Conservation (phyloP, 2,797 vertebrate genomes). For the Sebastolobus alascanus region DNA sequence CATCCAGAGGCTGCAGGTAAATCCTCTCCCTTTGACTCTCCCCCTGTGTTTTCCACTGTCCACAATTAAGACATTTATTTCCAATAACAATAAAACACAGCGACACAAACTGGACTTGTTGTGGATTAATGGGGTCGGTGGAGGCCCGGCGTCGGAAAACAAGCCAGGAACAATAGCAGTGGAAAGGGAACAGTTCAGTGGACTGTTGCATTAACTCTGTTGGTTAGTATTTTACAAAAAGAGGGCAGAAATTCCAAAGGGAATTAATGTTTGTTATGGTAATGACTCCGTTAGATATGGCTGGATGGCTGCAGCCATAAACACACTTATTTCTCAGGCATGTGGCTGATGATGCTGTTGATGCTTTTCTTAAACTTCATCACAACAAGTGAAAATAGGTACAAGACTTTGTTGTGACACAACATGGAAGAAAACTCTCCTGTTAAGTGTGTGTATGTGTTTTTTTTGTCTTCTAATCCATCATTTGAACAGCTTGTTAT, state of each 20-base stretch:
- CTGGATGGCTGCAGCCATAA: constrained; percentile 37
- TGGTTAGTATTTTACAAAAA: constrained; percentile 44
- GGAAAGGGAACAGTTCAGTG: constrained; percentile 28
- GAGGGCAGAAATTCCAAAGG: constrained; percentile 59
- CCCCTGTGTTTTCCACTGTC: not conserved
- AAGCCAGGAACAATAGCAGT: constrained; percentile 39
- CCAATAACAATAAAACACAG: constrained; percentile 12
- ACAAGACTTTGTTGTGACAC: not conserved
- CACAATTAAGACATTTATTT: not conserved
- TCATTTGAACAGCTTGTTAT: not conserved
- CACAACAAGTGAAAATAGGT: not conserved
- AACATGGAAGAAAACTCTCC: too few species aligned
- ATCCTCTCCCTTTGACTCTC: not conserved
- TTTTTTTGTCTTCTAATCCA: not conserved
- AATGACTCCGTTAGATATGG: constrained; percentile 54
- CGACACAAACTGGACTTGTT: not conserved
- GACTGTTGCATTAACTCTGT: constrained; percentile 8
- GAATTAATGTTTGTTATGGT: constrained; percentile 63
- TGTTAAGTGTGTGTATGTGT: not conserved
- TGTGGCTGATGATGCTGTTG: not conserved
- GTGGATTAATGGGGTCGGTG: constrained; percentile 45
- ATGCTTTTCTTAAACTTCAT: not conserved
- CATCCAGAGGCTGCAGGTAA: not conserved
- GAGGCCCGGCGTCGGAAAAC: constrained; percentile 32
- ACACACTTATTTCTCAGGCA: constrained; percentile 3